These are phyloP conservation scores for Podilymbus podiceps DNA, from an alignment of 2,113 vertebrate species.

Conservation along the genomic window DNA sequence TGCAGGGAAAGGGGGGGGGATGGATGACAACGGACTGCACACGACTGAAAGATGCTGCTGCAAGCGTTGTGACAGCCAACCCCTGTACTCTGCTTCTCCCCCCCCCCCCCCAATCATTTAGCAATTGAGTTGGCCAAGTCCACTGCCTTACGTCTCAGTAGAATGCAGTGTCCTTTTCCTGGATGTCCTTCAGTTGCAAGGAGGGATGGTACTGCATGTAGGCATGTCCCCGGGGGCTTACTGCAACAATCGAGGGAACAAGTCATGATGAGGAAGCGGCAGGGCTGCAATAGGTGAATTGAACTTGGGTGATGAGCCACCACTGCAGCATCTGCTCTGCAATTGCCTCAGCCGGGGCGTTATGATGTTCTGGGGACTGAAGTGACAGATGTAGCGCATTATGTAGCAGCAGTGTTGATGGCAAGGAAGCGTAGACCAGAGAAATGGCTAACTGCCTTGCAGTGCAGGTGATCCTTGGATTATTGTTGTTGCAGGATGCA, in stretches of 20 bases:
- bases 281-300: neutral
- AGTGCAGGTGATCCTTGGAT: neutral
- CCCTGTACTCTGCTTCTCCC: neutral
- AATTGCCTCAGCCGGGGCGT: neutral
- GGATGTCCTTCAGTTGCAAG: neutral
- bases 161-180: neutral
- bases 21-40: neutral
- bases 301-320: neutral
- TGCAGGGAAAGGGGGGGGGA: slow-evolving; percentile 1
- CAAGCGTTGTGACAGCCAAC: slow-evolving; percentile 38
- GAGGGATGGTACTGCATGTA: accelerated
- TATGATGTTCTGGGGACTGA: neutral
- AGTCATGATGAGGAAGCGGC: neutral
- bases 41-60: slow-evolving; percentile 35
- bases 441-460: neutral
- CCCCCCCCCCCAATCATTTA: neutral
- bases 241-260: neutral
- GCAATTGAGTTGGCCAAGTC: slow-evolving; percentile 28
- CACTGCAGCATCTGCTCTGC: neutral
- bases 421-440: neutral
- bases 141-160: neutral
- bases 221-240: neutral
- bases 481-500: neutral
- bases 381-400: neutral
- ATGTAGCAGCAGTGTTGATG: neutral